phyloP scores from a whole-genome alignment of 2,888 invertebrate species.

The Mesorhabditis sp. region DNA sequence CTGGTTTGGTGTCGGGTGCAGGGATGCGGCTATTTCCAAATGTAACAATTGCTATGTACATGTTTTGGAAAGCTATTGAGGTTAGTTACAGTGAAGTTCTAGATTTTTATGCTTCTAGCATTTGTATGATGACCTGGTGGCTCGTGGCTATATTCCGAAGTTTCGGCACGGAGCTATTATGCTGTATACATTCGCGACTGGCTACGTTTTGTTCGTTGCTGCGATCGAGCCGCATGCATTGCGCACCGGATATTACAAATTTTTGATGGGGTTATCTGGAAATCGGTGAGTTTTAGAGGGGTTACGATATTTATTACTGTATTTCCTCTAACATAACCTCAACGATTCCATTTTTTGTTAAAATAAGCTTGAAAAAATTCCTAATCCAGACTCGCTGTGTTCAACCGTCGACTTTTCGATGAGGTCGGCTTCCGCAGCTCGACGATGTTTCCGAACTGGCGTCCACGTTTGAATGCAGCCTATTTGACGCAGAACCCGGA shows the following conservation, averaged over 20 bases:
- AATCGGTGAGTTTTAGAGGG: conserved; percentile 56
- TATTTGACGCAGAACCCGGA: too few species aligned
- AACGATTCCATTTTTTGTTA: not conserved
- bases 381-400: conserved; percentile 29
- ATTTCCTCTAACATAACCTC: not conserved
- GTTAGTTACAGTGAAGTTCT: conserved; percentile 60
- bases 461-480: conserved; percentile 15
- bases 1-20: conserved; percentile 31
- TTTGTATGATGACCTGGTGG: conserved; percentile 72
- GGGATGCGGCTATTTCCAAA: conserved; percentile 71
- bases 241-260: conserved; percentile 78
- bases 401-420: conserved; percentile 37
- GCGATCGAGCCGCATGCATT: conserved; percentile 76
- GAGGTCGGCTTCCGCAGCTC: conserved; percentile 37
- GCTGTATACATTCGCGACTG: conserved; percentile 74
- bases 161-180: conserved; percentile 72
- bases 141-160: conserved; percentile 69
- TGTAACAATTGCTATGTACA: conserved; percentile 75
- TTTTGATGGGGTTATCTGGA: conserved; percentile 73
- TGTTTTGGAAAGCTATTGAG: conserved; percentile 79
- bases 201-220: conserved; percentile 61
- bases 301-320: not conserved
- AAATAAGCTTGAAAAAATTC: not conserved
- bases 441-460: conserved; percentile 18
- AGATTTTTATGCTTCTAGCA: conserved; percentile 63